A percentile compares a stretch with the other conserved stretches of the same genome.
Evolutionary conservation across 2,797 vertebrate species (phyloP).

Genomic region (Gymnocypris eckloni): DNA sequence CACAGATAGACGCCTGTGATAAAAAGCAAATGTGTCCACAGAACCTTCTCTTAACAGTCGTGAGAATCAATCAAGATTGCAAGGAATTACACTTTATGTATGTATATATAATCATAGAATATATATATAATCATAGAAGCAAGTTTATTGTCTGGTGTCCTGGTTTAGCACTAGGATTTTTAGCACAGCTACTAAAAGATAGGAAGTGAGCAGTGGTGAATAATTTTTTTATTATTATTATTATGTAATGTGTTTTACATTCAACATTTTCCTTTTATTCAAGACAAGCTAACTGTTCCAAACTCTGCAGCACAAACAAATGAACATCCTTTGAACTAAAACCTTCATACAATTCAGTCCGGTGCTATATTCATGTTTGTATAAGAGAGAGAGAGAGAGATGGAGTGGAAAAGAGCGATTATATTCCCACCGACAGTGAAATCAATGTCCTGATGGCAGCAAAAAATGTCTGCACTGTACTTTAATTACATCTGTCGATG

Average conservation of each 20-base stretch:
- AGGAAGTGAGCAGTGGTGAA: background rate
- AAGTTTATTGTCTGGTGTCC: background rate
- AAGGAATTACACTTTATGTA: background rate
- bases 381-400: background rate
- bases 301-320: constrained; percentile 14
- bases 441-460: background rate
- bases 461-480: background rate
- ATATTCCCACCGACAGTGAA: background rate
- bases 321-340: constrained; percentile 21
- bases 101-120: too few species aligned
- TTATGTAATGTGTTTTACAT: constrained; percentile 26
- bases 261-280: constrained; percentile 14
- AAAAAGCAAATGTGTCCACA: background rate
- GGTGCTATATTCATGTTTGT: background rate
- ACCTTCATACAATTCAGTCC: background rate
- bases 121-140: background rate
- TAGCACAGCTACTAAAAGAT: background rate
- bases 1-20: constrained; percentile 25
- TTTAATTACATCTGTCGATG: background rate
- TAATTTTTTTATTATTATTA: background rate
- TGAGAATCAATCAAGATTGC: background rate
- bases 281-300: background rate
- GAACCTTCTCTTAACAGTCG: constrained; percentile 5
- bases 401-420: background rate
- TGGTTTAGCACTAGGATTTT: background rate